Base-by-base conservation (phyloP, 2,888 invertebrate genomes). In the Argyresthia albistria region DNA sequence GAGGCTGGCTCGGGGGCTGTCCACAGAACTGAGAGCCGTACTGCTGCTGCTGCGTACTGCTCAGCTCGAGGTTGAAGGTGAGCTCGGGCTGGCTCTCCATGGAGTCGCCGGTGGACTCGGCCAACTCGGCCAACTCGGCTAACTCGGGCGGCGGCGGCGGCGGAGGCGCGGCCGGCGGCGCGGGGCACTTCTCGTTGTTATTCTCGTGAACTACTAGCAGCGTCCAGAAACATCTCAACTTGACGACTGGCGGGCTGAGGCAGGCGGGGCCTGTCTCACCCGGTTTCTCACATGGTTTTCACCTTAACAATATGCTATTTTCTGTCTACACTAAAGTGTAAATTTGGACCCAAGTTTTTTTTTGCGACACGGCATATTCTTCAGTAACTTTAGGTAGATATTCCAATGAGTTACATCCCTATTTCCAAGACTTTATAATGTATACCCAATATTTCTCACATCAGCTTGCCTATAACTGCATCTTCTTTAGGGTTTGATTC, bases 21-120 rank as follows among this genome's bases (percentile, higher is more conserved):
- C 58, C 62, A 9, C 46, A 46, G 68, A 93, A 94, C 76, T 95
- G 95, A 51, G 89, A 88, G 51, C 91, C 93, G 66, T 95, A 95
- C 59, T 93, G 93, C 59, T 91, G 88, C 52, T 92, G 92, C 70
- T 93, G 93, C 69, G 91, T 90, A 69, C 89, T 90, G 61, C 90
- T 91, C 59, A 95, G 87, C 73, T 91, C 92, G 83, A 95, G 90
- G 60, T 91, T 91, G 77, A 94, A 93, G 62, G 89, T 88, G 65
- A 83, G 80, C 78, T 86, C 84, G 0, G 75, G 76, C 59, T 79
- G 79, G 66, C 73, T 74, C 63, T 82, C 82, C 72, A 75, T 70
- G 54, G 70, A 78, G 62, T 79, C 77, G 11, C 64, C 69, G 3
- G 6, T 25, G 25, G 25, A 25, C 3, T 25, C 25, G 3, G 25